Percentiles rank a stretch among this genome's conserved stretches.
Evolutionary conservation across 2,113 vertebrate genomes (phyloP).

Genomic region (Syrmaticus mikado): DNA sequence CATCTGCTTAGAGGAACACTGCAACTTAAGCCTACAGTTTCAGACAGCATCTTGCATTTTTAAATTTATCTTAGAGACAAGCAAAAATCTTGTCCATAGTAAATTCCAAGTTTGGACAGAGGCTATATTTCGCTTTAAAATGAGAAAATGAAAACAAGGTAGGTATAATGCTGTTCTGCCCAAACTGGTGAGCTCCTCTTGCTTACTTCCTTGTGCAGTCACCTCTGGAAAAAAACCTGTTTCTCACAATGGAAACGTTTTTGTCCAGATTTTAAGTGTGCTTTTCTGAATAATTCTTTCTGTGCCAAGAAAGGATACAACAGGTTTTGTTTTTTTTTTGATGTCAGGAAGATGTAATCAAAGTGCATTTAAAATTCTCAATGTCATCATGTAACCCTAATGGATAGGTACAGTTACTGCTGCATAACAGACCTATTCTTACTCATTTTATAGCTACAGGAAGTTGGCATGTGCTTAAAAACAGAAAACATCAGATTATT

Average conservation of each 20-base stretch:
- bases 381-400: neutral
- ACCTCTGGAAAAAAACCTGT: neutral
- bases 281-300: neutral
- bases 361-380: neutral
- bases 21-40: neutral
- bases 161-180: neutral
- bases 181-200: neutral
- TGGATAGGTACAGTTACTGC: neutral
- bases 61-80: neutral
- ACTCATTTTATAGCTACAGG: neutral
- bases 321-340: neutral
- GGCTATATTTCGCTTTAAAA: neutral
- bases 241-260: neutral
- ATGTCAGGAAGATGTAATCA: neutral
- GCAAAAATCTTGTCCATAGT: neutral
- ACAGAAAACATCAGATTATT: neutral
- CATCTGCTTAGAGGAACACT: neutral
- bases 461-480: neutral
- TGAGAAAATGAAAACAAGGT: neutral
- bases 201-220: neutral
- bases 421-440: neutral
- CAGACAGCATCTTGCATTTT: neutral
- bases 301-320: neutral
- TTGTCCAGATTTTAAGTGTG: neutral
- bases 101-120: neutral